Evolutionary conservation across 2,797 vertebrate genomes (phyloP).

Genomic region (Mormyrus proboscirostris): DNA sequence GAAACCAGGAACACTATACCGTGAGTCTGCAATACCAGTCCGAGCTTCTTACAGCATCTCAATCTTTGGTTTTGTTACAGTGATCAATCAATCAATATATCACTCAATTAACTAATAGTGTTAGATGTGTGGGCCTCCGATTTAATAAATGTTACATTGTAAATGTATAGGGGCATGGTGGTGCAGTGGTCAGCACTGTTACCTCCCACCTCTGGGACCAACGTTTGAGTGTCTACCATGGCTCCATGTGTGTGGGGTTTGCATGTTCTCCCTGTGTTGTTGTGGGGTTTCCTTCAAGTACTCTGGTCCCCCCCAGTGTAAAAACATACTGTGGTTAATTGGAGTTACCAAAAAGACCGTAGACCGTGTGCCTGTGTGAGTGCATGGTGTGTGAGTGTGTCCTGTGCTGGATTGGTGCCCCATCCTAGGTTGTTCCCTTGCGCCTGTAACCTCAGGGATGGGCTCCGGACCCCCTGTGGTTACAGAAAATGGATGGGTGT

Average conservation of each 20-base stretch:
- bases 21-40: constrained; percentile 38
- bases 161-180: not conserved
- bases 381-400: not conserved
- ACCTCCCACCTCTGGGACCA: not conserved
- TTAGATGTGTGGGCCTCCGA: not conserved
- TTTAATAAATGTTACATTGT: not conserved
- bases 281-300: not conserved
- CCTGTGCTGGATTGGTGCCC: not conserved
- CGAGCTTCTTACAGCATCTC: not conserved
- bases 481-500: not conserved
- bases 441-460: not conserved
- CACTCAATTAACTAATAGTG: not conserved
- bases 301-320: not conserved
- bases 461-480: not conserved
- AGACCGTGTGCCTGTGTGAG: not conserved
- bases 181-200: not conserved
- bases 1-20: constrained; percentile 52
- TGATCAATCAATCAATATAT: not conserved
- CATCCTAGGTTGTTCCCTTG: not conserved
- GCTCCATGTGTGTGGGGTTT: not conserved
- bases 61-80: not conserved
- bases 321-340: not conserved
- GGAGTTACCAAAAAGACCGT: not conserved
- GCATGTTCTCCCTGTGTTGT: not conserved
- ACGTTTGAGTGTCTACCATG: not conserved